Evolutionary conservation across 1,140 invertebrate genomes (phyloP), one percentile per base, ranked within the genome.

Genomic region (Carcinoscorpius rotundicauda): DNA sequence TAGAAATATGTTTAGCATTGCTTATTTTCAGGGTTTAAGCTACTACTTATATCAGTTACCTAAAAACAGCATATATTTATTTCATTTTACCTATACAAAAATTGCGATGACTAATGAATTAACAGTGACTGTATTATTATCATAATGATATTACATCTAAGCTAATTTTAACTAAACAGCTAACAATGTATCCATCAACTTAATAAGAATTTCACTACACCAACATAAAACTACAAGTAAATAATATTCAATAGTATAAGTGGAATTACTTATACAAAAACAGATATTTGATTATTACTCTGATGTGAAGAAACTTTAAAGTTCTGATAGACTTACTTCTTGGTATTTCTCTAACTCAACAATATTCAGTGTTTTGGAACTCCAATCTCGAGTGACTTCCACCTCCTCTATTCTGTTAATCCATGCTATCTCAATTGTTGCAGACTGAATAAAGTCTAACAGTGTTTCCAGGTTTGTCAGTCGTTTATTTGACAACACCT

Each of bases 321-420:
- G 29, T 29, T 29, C 0, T 29, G 29, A 29, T 29, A 49, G 49
- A 66, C 8, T 8, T 69, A 69, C 68, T 56, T 69, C 68, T 55
- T 96, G 97, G 76, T 98, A 94, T 74, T 93, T 88, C 75, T 97
- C 91, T 68, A 97, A 85, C 69, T 90, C 87, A 49, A 85, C 84
- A 65, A 98, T 79, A 78, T 97, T 94, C 69, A 97, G 83, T 76
- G 91, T 88, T 66, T 91, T 92, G 71, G 94, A 91, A 64, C 90
- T 92, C 96, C 96, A 99, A 78, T 99, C 96, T 58, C 95, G 82
- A 4, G 88, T 85, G 11, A 97, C 82, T 80, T 98, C 95, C 62
- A 86, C 85, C 72, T 97, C 92, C 74, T 98, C 96, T 75, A 93
- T 93, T 74, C 96, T 91, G 73, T 89, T 93, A 10, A 99, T 83